A percentile compares a stretch with the other conserved stretches of the same genome.
These are phyloP conservation scores for Pachycephala philippinensis DNA, from an alignment of 2,113 vertebrate species.

Conservation along the genomic window DNA sequence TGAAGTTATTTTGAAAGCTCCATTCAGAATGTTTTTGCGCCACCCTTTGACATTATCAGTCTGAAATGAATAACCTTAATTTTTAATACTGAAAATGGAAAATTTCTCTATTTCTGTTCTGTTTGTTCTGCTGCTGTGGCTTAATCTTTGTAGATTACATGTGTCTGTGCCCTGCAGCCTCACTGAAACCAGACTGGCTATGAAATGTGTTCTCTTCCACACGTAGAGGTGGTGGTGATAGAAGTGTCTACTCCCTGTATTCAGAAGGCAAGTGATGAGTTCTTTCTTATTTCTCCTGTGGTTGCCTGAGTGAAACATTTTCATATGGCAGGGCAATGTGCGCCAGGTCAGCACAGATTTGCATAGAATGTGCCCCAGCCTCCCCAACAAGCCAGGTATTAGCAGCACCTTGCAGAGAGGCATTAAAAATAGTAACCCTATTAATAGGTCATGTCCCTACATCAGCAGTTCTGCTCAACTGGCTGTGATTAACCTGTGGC, in stretches of 20 bases:
- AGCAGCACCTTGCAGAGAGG: not conserved
- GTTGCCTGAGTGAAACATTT: not conserved
- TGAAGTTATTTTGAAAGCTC: not conserved
- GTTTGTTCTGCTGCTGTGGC: not conserved
- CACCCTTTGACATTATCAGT: not conserved
- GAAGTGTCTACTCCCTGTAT: accelerated
- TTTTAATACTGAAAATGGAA: not conserved
- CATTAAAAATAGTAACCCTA: not conserved
- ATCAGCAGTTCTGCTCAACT: slow-evolving; percentile 11
- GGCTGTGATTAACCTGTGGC: not conserved
- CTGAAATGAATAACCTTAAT: not conserved
- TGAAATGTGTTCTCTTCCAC: not conserved
- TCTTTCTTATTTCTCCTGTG: not conserved
- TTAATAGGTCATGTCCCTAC: not conserved
- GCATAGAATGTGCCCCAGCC: not conserved
- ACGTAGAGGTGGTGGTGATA: not conserved
- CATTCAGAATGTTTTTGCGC: not conserved
- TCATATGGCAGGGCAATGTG: accelerated
- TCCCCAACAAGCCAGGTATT: not conserved
- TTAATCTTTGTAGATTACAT: not conserved
- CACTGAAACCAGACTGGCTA: not conserved
- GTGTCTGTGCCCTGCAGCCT: not conserved
- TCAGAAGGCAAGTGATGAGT: not conserved
- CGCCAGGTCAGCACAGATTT: not conserved
- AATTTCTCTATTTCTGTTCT: not conserved